Evolutionary conservation across 2,888 invertebrate species (phyloP), one percentile per base, ranked within the genome.

Genomic region (Crossocerus cetratus): DNA sequence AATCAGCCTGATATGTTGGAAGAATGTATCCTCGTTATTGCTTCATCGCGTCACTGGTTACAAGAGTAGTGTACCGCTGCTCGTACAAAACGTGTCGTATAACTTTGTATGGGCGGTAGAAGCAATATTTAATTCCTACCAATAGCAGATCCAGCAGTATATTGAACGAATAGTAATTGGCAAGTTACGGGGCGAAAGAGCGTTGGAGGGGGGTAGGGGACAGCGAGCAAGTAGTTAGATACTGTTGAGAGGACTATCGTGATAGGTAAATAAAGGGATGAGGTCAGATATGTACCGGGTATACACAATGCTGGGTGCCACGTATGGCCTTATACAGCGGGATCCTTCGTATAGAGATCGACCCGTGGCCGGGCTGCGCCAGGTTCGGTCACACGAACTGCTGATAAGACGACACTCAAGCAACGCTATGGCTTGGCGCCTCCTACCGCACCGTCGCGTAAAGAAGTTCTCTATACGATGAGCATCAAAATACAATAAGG

Each of bases 391-490:
- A 71, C 75, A 81, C 78, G 80, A 84, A 80, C 75, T 72, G 82
- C 77, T 83, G 84, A 84, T 84, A 84, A 83, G 76, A 77, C 76
- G 76, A 77, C 76, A 77, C 65, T 62, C 69, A 63, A 68, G 71
- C 65, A 69, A 72, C 70, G 66, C 73, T 69, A 69, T 76, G 71
- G 65, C 68, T 65, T 60, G 64, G 57, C 68, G 60, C 57, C 61
- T 60, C 59, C 62, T 4, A 61, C 54, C 32, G 23, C 49, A 49
- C 32, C 0, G 1, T 42, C 60, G 53, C 65, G 43, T 45, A 64
- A 74, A 77, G 68, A 74, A 77, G 61, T 74, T 62, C 59, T 53
- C 32, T 42, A 20, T 16, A 20, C 60, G 56, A 67, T 54, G 44
- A 61, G 63, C 77, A 68, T 68, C 65, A 20, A 73, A 57, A 56